Percentiles rank a stretch among this genome's conserved stretches.
phyloP scores from a whole-genome alignment of 2,888 invertebrate species.

The Papilio elwesi region DNA sequence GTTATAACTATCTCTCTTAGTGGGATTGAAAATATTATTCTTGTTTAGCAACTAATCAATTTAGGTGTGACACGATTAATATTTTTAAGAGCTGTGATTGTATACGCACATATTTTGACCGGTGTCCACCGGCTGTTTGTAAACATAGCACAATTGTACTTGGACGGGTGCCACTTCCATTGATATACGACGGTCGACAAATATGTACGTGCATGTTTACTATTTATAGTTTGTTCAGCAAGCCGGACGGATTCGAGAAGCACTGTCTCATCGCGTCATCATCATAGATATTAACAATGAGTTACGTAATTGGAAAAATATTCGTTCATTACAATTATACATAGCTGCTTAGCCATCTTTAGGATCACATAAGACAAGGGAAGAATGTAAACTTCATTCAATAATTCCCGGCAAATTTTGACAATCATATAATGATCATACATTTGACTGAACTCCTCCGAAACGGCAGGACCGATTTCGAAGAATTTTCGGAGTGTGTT shows the following conservation, averaged over 20 bases:
- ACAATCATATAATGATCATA: no score
- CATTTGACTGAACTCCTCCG: no score
- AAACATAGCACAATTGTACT: constrained; percentile 54
- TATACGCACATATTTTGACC: constrained; percentile 38
- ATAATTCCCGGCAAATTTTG: no score
- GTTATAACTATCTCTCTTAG: no score
- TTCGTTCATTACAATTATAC: neutral
- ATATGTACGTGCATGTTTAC: constrained; percentile 32
- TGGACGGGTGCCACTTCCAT: constrained; percentile 59
- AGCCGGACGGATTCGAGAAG: constrained; percentile 19
- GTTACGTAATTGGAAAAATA: neutral
- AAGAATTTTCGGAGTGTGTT: no score
- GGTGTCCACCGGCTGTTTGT: constrained; percentile 54
- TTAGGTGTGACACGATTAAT: neutral
- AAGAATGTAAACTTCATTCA: no score
- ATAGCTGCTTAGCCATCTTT: neutral
- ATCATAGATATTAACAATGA: constrained; percentile 2
- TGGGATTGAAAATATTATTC: no score
- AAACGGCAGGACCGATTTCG: no score
- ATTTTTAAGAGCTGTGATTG: neutral
- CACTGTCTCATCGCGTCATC: constrained; percentile 15
- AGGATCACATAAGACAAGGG: no score
- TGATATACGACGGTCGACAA: constrained; percentile 49
- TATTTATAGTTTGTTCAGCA: constrained; percentile 39
- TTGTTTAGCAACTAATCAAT: neutral